Conservation (phyloP, 1,140 invertebrate species). For the Drosophila ficusphila region DNA sequence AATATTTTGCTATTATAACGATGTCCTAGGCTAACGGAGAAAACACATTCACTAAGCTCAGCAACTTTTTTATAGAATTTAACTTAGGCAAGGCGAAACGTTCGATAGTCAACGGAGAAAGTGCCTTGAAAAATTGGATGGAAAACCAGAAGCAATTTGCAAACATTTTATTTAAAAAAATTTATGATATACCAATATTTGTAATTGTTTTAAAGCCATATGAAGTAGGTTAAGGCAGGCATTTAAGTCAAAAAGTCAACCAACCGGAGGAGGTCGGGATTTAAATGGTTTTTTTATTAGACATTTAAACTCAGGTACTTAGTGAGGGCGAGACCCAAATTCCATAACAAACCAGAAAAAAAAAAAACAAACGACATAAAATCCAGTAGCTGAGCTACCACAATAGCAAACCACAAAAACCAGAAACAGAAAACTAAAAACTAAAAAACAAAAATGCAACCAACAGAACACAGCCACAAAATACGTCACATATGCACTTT, state of each 20-base stretch:
- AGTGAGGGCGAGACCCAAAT: constrained; percentile 66
- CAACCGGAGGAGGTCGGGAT: constrained; percentile 23
- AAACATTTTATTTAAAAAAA: constrained; percentile 30
- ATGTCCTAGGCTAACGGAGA: constrained; percentile 44
- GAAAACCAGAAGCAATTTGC: constrained; percentile 38
- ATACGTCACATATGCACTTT: constrained; percentile 81
- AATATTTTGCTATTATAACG: constrained; percentile 48
- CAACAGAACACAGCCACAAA: constrained; percentile 70
- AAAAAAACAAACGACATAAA: constrained; percentile 20
- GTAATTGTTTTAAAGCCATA: constrained; percentile 65
- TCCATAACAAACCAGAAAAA: constrained; percentile 16
- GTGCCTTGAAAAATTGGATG: constrained; percentile 61
- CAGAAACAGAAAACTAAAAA: constrained; percentile 5
- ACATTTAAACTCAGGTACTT: constrained; percentile 79
- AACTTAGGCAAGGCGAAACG: constrained; percentile 24
- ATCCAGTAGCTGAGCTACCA: constrained; percentile 68
- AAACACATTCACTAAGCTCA: constrained; percentile 35
- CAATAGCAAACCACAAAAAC: constrained; percentile 10
- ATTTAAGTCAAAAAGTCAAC: constrained; percentile 64
- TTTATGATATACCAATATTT: constrained; percentile 55
- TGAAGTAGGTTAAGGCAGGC: constrained; percentile 34
- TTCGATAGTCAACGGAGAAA: constrained; percentile 51
- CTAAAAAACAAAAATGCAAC: constrained; percentile 16
- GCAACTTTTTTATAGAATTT: constrained; percentile 27
- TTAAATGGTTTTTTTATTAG: constrained; percentile 44